These are phyloP conservation scores for Nibea albiflora DNA, from an alignment of 2,113 vertebrate species.

Conservation along the genomic window DNA sequence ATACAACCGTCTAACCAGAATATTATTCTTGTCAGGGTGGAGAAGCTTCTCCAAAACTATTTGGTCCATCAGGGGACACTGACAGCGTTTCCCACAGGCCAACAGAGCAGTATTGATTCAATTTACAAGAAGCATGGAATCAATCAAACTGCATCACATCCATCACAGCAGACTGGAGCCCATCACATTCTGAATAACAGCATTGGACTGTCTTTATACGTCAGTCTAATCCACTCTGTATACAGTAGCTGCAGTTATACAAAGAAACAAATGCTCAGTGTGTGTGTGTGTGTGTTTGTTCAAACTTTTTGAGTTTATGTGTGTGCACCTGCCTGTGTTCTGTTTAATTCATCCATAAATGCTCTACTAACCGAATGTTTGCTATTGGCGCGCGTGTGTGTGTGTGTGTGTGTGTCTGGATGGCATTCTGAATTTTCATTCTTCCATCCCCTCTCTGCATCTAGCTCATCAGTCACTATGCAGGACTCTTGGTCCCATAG, in stretches of 20 bases:
- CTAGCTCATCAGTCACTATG: background rate
- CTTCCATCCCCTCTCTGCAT: background rate
- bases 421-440: background rate
- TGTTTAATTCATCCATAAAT: background rate
- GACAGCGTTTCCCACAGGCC: constrained; percentile 12
- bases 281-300: background rate
- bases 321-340: background rate
- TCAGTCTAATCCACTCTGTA: constrained; percentile 10
- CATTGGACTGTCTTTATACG: background rate
- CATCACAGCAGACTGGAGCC: constrained; percentile 21
- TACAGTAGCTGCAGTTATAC: background rate
- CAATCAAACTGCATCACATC: constrained; percentile 36
- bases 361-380: no score
- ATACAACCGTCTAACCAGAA: constrained; percentile 2
- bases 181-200: constrained; percentile 18
- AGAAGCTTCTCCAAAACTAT: constrained; percentile 19
- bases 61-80: constrained; percentile 15
- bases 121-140: constrained; percentile 38
- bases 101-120: constrained; percentile 32
- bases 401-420: background rate
- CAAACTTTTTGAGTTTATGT: no score
- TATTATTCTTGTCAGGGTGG: constrained; percentile 16
- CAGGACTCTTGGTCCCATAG: background rate
- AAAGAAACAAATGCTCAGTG: background rate
- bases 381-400: no score